Conservation (phyloP, 2,797 vertebrate genomes). For the Dryobates pubescens region DNA sequence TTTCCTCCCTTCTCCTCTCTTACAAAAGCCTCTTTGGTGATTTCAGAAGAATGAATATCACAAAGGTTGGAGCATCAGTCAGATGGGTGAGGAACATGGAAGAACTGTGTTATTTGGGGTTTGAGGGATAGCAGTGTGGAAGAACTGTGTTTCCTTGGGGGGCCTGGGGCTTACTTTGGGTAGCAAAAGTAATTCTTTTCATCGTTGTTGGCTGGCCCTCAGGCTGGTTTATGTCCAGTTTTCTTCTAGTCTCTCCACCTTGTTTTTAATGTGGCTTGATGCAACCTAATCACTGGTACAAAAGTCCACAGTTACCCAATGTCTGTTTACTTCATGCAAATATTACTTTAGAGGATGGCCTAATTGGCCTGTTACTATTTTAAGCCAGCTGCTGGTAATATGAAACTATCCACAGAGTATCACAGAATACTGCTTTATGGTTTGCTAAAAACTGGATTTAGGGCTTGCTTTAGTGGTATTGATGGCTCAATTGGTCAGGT, state of each 20-base stretch:
- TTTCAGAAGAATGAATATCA: background rate
- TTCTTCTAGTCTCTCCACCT: background rate
- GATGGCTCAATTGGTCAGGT: background rate
- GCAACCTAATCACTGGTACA: background rate
- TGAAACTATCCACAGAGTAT: background rate
- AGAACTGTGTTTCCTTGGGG: background rate
- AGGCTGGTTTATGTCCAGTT: background rate
- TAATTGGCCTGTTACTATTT: constrained; percentile 53
- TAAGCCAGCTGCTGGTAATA: constrained; percentile 12
- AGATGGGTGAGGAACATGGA: background rate
- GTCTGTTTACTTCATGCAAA: constrained; percentile 37
- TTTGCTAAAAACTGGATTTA: constrained; percentile 16
- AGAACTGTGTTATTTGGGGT: background rate
- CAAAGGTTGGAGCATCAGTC: background rate
- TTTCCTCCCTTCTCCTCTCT: background rate
- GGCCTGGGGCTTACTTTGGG: background rate
- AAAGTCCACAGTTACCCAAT: constrained; percentile 52
- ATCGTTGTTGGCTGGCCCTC: background rate
- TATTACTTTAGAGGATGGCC: constrained; percentile 43
- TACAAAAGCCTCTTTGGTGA: background rate
- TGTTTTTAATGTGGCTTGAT: background rate
- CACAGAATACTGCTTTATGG: background rate
- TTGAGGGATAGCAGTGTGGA: background rate
- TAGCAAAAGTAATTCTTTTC: background rate
- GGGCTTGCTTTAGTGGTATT: constrained; percentile 3